Conservation (phyloP, 2,797 vertebrate species). For the Gymnopithys bicolor region DNA sequence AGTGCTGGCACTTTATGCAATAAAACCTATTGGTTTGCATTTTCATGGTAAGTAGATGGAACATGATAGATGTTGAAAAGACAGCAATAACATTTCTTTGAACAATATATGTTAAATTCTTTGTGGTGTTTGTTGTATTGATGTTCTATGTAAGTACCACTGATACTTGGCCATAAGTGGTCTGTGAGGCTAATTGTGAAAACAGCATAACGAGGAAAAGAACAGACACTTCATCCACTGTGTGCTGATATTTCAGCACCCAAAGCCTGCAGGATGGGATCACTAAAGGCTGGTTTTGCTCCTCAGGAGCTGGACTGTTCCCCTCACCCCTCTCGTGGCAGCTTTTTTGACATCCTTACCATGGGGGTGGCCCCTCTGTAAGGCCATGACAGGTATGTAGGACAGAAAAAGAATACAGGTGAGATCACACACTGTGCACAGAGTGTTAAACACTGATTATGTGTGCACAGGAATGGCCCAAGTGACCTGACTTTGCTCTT, state of each 20-base stretch:
- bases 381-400: background rate
- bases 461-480: background rate
- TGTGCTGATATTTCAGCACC: background rate
- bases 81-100: background rate
- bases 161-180: background rate
- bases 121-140: background rate
- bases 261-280: background rate
- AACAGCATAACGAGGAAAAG: background rate
- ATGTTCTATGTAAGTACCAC: background rate
- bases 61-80: background rate
- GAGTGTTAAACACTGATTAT: accelerated
- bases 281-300: background rate
- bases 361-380: background rate
- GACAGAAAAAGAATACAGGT: background rate
- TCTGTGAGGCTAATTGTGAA: background rate
- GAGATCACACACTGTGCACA: background rate
- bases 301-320: background rate
- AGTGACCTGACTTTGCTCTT: background rate
- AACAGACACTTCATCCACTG: accelerated
- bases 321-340: background rate
- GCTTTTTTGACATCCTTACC: background rate
- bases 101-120: background rate
- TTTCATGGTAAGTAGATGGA: background rate
- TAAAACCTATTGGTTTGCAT: background rate
- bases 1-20: background rate